phyloP scores from a whole-genome alignment of 2,888 invertebrate genomes.

The Perithous albicinctus region DNA sequence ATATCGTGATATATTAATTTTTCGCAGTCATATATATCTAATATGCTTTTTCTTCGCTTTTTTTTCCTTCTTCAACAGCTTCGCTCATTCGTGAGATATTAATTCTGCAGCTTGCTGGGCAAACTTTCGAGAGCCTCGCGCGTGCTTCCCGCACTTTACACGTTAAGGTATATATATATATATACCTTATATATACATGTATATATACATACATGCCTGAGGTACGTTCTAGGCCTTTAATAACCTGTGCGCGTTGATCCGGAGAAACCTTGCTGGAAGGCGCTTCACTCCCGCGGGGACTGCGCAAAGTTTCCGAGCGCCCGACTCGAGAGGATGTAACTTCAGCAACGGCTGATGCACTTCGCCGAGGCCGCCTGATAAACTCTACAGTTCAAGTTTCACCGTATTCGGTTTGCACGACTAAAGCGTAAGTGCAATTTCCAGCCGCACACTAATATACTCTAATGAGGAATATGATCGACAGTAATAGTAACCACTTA shows the following conservation, averaged over 20 bases:
- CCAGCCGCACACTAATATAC: background rate
- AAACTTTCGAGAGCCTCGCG: conserved; percentile 26
- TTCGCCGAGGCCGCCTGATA: background rate
- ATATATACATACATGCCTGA: background rate
- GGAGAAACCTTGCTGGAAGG: background rate
- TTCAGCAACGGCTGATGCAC: background rate
- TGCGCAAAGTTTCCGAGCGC: background rate
- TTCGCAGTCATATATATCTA: too few relatives aligned
- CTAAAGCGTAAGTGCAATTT: background rate
- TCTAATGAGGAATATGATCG: background rate
- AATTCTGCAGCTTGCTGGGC: conserved; percentile 26
- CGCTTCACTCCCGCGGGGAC: background rate
- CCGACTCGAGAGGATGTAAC: background rate
- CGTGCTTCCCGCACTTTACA: conserved; percentile 17
- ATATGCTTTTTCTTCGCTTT: background rate
- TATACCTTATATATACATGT: background rate
- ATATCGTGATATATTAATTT: too few relatives aligned
- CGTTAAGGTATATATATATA: background rate
- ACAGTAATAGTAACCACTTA: background rate
- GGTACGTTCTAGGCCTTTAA: conserved; percentile 1
- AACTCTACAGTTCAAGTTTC: background rate
- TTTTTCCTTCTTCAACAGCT: background rate
- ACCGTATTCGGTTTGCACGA: background rate
- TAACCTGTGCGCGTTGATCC: conserved; percentile 12
- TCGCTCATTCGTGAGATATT: conserved; percentile 11